phyloP scores from a whole-genome alignment of 1,140 invertebrate species.

The Lasioglossum albipes region DNA sequence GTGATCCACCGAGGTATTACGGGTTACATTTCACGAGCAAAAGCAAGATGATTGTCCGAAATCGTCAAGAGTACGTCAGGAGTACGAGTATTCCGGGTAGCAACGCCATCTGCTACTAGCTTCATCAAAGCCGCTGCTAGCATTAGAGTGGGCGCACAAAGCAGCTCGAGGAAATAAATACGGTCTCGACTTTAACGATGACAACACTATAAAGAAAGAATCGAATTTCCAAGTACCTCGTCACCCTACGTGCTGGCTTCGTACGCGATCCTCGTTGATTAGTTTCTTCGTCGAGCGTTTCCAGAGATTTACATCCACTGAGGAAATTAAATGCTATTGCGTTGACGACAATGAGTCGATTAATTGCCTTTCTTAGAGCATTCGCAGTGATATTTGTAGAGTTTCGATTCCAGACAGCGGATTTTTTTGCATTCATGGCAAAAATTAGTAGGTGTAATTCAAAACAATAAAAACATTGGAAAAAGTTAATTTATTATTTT shows the following conservation, averaged over 20 bases:
- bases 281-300: slow-evolving; percentile 11
- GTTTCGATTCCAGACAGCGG: too few relatives aligned
- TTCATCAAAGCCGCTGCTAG: slow-evolving; percentile 48
- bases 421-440: too few relatives aligned
- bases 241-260: slow-evolving; percentile 13
- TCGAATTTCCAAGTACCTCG: slow-evolving; percentile 60
- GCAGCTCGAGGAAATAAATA: slow-evolving; percentile 31
- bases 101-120: slow-evolving; percentile 21
- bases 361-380: background rate
- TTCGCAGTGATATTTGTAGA: background rate
- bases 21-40: too few relatives aligned
- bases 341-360: slow-evolving; percentile 2
- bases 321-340: background rate
- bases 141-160: background rate
- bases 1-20: too few relatives aligned
- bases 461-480: too few relatives aligned
- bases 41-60: too few relatives aligned
- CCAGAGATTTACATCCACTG: slow-evolving; percentile 1
- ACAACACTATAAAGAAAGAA: slow-evolving; percentile 67
- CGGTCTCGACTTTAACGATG: slow-evolving; percentile 51
- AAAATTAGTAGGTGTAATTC: too few relatives aligned
- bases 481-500: too few relatives aligned
- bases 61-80: too few relatives aligned
- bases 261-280: background rate
- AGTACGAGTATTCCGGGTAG: background rate